A percentile compares a stretch with the other conserved stretches of the same genome.
These are phyloP conservation scores for Drosophila trichaetosa DNA, from an alignment of 2,888 invertebrate genomes.

Conservation along the genomic window DNA sequence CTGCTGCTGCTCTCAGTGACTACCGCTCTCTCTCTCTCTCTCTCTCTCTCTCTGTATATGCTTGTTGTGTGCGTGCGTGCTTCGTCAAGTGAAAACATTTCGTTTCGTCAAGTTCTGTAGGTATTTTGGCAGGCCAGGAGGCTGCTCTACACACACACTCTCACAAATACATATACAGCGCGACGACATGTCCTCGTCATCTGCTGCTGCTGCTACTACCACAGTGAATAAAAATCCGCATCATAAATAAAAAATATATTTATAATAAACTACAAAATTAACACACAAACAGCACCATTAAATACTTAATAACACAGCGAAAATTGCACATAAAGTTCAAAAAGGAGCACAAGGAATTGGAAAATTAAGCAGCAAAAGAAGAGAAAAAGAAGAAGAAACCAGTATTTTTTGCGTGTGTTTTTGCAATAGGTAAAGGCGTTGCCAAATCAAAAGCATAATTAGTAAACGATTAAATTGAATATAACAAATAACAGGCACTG, in stretches of 20 bases:
- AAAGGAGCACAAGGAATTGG: slow-evolving; percentile 52
- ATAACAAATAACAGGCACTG: slow-evolving; percentile 32
- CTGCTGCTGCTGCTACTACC: slow-evolving; percentile 52
- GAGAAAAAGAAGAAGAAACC: slow-evolving; percentile 18
- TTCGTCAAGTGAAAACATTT: slow-evolving; percentile 77
- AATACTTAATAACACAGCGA: slow-evolving; percentile 1
- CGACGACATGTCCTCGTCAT: slow-evolving; percentile 59
- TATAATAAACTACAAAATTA: slow-evolving; percentile 2
- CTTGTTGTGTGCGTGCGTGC: slow-evolving; percentile 32
- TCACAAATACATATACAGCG: slow-evolving; percentile 59
- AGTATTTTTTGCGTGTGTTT: slow-evolving; percentile 41
- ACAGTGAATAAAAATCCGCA: slow-evolving; percentile 40
- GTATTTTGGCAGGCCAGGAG: slow-evolving; percentile 66
- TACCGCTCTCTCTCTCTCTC: slow-evolving; percentile 2
- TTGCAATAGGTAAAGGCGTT: slow-evolving; percentile 63
- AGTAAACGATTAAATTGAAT: slow-evolving; percentile 11
- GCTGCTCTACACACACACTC: slow-evolving; percentile 42
- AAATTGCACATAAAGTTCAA: slow-evolving; percentile 16
- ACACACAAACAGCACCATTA: slow-evolving; percentile 9
- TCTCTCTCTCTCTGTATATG: slow-evolving; percentile 1
- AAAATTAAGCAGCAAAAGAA: slow-evolving; percentile 17
- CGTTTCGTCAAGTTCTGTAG: slow-evolving; percentile 77
- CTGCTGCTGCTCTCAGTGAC: slow-evolving; percentile 27
- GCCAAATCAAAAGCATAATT: slow-evolving; percentile 57
- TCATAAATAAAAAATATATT: slow-evolving; percentile 35